Percentiles rank a stretch among this genome's conserved stretches.
phyloP scores from a whole-genome alignment of 2,797 vertebrate species.

The Pelochelys cantorii region DNA sequence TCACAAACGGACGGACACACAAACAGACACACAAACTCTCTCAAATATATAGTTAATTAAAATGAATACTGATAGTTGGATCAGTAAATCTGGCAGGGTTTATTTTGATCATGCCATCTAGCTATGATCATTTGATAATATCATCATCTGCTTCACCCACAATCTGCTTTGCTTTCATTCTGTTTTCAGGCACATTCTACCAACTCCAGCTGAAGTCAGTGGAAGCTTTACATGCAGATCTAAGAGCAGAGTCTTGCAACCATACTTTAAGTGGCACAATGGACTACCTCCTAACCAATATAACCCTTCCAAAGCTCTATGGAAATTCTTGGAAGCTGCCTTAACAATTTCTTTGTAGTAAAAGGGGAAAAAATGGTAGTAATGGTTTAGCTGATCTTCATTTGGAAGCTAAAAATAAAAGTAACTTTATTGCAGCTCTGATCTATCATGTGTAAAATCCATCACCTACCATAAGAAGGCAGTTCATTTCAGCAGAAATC shows the following conservation, averaged over 20 bases:
- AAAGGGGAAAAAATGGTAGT: constrained; percentile 65
- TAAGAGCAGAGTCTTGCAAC: constrained; percentile 59
- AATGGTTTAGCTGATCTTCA: constrained; percentile 69
- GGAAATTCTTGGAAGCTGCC: constrained; percentile 71
- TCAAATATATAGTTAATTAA: not conserved
- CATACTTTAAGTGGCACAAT: constrained; percentile 44
- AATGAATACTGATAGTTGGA: constrained; percentile 30
- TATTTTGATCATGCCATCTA: not conserved
- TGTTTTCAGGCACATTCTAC: not conserved
- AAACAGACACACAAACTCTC: too few relatives aligned
- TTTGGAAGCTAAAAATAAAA: constrained; percentile 78
- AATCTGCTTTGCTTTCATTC: constrained; percentile 48
- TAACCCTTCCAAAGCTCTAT: constrained; percentile 50
- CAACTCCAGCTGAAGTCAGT: constrained; percentile 18
- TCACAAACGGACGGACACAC: too few relatives aligned
- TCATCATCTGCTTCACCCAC: not conserved
- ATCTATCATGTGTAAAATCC: constrained; percentile 76
- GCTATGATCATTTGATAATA: not conserved
- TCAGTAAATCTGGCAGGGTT: not conserved
- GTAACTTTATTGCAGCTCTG: constrained; percentile 71
- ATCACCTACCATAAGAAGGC: constrained; percentile 67
- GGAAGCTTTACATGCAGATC: constrained; percentile 43
- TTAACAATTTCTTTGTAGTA: constrained; percentile 64
- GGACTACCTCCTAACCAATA: constrained; percentile 60
- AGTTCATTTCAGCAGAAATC: constrained; percentile 71